phyloP scores from a whole-genome alignment of 2,113 vertebrate genomes.

The Ciconia boyciana region DNA sequence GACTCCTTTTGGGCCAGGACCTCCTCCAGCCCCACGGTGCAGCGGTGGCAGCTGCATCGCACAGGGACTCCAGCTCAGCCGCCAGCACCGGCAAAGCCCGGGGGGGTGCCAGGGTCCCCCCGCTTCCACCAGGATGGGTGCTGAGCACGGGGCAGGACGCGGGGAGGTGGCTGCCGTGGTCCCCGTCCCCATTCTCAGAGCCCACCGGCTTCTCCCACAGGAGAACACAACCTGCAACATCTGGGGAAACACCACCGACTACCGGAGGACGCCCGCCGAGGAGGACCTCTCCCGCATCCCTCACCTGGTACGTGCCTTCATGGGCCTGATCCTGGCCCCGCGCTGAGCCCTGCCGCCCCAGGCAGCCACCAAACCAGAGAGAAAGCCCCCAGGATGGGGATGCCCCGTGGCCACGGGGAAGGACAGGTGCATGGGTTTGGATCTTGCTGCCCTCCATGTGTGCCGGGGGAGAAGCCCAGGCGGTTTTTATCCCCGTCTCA shows the following conservation, averaged over 20 bases:
- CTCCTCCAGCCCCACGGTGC: not conserved
- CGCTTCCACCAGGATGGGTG: fast-evolving
- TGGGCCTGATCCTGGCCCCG: not conserved
- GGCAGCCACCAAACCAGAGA: not conserved
- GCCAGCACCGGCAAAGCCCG: not conserved
- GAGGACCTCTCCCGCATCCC: constrained; percentile 80
- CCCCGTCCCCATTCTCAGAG: not conserved
- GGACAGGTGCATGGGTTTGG: fast-evolving
- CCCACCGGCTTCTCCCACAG: not conserved
- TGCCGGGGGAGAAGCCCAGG: not conserved
- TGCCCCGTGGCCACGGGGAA: not conserved
- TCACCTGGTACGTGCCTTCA: constrained; percentile 73
- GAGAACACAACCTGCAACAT: constrained; percentile 58
- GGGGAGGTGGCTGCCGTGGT: fast-evolving
- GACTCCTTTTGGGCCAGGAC: not conserved
- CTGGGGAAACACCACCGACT: constrained; percentile 76
- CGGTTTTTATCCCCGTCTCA: no score
- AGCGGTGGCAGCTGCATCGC: not conserved
- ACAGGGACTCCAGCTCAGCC: no score
- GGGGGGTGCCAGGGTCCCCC: no score
- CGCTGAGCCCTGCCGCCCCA: not conserved
- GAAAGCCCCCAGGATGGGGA: not conserved
- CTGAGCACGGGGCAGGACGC: fast-evolving
- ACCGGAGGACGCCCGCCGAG: constrained; percentile 27
- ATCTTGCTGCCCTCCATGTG: fast-evolving